phyloP scores from a whole-genome alignment of 92 coral and sea anemone species.

The Nematostella vectensis region DNA sequence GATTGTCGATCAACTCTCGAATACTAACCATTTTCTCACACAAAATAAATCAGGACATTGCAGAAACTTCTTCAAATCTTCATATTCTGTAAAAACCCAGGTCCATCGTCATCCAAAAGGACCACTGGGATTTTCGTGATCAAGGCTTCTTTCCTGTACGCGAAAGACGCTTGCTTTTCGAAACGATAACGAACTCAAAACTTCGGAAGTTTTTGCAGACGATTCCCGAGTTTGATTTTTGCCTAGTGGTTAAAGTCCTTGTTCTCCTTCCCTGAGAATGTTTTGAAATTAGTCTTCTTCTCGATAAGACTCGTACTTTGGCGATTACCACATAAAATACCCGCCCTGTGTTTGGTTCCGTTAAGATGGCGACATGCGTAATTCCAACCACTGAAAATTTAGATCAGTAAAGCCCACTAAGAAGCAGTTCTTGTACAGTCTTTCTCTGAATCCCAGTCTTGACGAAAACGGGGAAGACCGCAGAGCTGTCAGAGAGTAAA shows the following conservation, averaged over 20 bases:
- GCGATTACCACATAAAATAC: constrained; percentile 13
- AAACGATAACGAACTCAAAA: constrained; percentile 8
- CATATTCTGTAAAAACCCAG: constrained; percentile 9
- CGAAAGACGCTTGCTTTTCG: constrained; percentile 6
- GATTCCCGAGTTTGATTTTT: background rate
- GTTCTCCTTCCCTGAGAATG: background rate
- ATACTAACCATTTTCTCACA: constrained; percentile 75
- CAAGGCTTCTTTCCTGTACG: constrained; percentile 15
- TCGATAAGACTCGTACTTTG: background rate
- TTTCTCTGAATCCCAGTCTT: too few relatives aligned
- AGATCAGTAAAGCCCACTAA: background rate
- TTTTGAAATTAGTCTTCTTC: too few relatives aligned
- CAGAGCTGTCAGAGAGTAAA: too few relatives aligned
- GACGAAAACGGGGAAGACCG: too few relatives aligned
- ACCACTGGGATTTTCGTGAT: constrained; percentile 12
- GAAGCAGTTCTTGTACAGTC: too few relatives aligned
- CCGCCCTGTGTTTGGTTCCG: constrained; percentile 53
- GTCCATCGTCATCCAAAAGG: background rate
- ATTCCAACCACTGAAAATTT: background rate
- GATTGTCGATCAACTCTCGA: constrained; percentile 87
- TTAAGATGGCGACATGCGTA: constrained; percentile 90
- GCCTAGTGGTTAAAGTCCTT: background rate
- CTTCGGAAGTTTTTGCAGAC: background rate
- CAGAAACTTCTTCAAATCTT: constrained; percentile 17
- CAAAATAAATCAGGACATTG: constrained; percentile 43